Conservation (phyloP, 2,113 vertebrate species). For the Sakesphorus luctuosus region DNA sequence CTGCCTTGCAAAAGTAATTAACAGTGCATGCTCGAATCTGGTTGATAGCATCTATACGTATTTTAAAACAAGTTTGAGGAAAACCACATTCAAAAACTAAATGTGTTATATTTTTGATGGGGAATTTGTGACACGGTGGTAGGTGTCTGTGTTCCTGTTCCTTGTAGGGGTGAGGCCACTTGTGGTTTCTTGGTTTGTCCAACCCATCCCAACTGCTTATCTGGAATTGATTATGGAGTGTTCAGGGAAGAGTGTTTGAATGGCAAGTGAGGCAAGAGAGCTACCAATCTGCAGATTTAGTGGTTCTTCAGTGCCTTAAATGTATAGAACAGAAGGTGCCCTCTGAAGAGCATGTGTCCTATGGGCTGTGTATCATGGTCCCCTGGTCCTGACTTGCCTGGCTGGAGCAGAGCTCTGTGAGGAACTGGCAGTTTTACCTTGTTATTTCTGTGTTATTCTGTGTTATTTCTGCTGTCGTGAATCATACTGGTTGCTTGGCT, state of each 20-base stretch:
- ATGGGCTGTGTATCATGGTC: accelerated
- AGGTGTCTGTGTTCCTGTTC: not conserved
- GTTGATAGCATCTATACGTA: not conserved
- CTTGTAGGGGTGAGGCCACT: not conserved
- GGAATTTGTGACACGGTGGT: not conserved
- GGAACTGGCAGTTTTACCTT: not conserved
- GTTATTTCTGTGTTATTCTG: not conserved
- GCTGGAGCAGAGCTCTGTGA: not conserved
- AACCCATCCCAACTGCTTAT: not conserved
- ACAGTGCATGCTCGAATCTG: not conserved
- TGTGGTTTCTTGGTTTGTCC: not conserved
- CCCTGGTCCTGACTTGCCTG: not conserved
- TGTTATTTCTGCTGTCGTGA: not conserved
- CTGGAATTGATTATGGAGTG: not conserved
- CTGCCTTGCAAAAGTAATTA: not conserved
- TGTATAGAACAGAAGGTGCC: not conserved
- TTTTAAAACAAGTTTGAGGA: not conserved
- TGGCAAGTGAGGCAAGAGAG: not conserved
- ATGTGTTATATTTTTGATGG: not conserved
- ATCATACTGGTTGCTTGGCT: not conserved
- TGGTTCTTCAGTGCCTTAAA: not conserved
- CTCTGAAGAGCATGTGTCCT: not conserved
- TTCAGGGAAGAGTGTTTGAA: not conserved
- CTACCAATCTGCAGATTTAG: not conserved
- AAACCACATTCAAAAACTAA: not conserved